These are phyloP conservation scores for Mus caroli DNA, from an alignment of 2,797 vertebrate genomes.

Conservation along the genomic window DNA sequence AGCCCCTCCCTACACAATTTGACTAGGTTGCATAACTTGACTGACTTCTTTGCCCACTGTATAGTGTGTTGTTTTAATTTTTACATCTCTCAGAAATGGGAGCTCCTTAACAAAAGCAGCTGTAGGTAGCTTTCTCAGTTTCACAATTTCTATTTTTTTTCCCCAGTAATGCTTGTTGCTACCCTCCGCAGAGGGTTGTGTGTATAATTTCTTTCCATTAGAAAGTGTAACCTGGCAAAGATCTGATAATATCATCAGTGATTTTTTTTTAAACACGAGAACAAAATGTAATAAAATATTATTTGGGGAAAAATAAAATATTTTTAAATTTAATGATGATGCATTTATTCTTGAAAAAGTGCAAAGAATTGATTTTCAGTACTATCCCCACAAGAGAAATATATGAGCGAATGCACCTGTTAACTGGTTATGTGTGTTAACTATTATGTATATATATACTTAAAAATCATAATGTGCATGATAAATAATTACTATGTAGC, in stretches of 20 bases:
- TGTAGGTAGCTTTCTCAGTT: not conserved
- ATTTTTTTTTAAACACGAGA: not conserved
- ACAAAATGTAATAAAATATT: constrained; percentile 36
- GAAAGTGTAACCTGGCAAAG: not conserved
- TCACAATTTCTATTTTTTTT: not conserved
- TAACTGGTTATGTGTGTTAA: not conserved
- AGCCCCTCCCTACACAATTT: not conserved
- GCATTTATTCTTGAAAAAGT: not conserved
- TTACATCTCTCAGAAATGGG: not conserved
- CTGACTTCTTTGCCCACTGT: not conserved
- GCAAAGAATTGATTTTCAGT: not conserved
- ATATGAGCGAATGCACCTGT: not conserved
- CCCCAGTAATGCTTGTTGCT: not conserved
- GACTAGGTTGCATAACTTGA: too few species aligned
- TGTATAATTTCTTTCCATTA: constrained; percentile 32
- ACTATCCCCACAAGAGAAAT: not conserved
- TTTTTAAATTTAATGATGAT: not conserved
- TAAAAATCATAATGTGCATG: not conserved
- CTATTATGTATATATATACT: not conserved
- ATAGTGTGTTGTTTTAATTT: not conserved
- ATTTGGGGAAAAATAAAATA: constrained; percentile 26
- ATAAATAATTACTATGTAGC: not conserved
- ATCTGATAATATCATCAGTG: not conserved
- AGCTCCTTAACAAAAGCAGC: constrained; percentile 16
- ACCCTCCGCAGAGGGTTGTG: not conserved